Evolutionary conservation across 2,888 invertebrate genomes (phyloP), one percentile per base, ranked within the genome.

Genomic region (Sclerodermus sp.): DNA sequence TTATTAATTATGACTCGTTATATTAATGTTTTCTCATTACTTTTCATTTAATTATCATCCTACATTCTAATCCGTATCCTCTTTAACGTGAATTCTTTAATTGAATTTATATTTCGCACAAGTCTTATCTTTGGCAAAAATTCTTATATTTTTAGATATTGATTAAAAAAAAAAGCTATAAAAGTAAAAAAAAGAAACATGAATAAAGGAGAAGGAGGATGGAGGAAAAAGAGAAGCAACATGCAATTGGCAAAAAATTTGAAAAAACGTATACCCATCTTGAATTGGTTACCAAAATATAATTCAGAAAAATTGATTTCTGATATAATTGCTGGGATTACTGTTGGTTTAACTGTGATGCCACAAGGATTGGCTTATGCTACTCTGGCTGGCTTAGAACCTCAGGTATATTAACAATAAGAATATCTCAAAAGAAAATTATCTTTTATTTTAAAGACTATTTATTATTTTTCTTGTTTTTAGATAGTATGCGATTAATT

Each of bases 351-450:
- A 17, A 96, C 94, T 0, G 92, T 95, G 37, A 88, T 96, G 81
- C 96, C 96, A 0, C 96, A 96, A 75, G 93, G 92, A 9, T 79
- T 96, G 60, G 96, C 96, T 0, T 95, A 96, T 75, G 93, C 96
- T 5, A 89, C 90, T 12, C 80, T 96, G 49, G 96, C 93, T 18
- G 93, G 93, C 40, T 80, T 96, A 45, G 87, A 89, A 72, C 91
- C 92, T 30, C 90, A 91, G 84, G 90, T 90, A 81, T 30, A 5
- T 23, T 8, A 3, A 23, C 3, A 5, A 23, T 3, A 23, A 23
- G 23, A 23, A n/a, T n/a, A n/a, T n/a, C n/a, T n/a, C n/a, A n/a
- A n/a, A n/a, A n/a, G n/a, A n/a, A n/a, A 17, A 2, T 37, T 38
- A 42, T 60, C 52, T 13, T 31, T 34, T 39, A 16, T 41, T 5